Evolutionary conservation across 2,888 invertebrate genomes (phyloP).

Genomic region (Nowickia ferox): DNA sequence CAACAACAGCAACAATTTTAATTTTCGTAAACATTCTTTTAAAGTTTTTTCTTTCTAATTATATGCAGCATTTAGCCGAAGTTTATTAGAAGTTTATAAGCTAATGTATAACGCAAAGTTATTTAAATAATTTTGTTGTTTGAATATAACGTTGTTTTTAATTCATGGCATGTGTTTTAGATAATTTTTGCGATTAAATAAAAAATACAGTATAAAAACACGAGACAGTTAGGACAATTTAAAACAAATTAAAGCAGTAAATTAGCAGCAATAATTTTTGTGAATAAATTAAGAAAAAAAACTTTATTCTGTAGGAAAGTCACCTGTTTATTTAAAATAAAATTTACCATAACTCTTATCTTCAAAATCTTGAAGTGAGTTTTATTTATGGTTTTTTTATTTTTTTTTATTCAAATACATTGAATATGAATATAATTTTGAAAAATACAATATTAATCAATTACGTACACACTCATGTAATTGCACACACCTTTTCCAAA

Average conservation of each 20-base stretch:
- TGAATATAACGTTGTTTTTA: neutral
- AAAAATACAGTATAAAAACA: constrained; percentile 23
- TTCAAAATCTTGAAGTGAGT: neutral
- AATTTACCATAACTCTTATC: constrained; percentile 44
- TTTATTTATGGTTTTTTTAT: constrained; percentile 19
- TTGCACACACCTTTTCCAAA: constrained; percentile 22
- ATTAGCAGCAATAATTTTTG: constrained; percentile 1
- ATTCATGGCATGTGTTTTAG: constrained; percentile 39
- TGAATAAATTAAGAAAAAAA: constrained; percentile 44
- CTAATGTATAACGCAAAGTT: constrained; percentile 2
- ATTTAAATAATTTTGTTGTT: neutral
- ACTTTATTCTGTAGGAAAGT: no score
- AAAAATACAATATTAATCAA: constrained; percentile 44
- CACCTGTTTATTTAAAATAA: constrained; percentile 48
- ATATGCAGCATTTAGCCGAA: constrained; percentile 45
- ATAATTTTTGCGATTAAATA: constrained; percentile 13
- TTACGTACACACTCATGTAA: constrained; percentile 22
- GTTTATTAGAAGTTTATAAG: constrained; percentile 44
- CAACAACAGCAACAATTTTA: constrained; percentile 21
- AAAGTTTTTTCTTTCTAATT: constrained; percentile 32
- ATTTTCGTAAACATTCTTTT: neutral
- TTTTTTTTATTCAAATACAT: neutral
- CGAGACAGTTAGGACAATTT: constrained; percentile 19
- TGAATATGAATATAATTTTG: neutral
- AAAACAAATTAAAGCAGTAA: constrained; percentile 40